Evolutionary conservation across 1,140 invertebrate genomes (phyloP).

Genomic region (Brachionus rotundiformis): DNA sequence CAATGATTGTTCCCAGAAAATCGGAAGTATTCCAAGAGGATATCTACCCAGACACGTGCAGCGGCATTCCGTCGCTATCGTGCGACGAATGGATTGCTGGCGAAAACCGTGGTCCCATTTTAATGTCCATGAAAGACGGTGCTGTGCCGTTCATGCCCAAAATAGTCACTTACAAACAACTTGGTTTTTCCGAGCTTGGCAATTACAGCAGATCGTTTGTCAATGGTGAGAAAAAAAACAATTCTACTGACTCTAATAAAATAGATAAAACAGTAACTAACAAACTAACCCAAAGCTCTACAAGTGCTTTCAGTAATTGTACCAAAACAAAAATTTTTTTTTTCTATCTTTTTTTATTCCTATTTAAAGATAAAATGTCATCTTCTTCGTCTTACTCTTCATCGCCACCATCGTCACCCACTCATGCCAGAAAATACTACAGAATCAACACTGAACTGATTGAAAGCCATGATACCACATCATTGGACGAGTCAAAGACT

Average conservation of each 20-base stretch:
- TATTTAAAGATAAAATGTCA: conserved; percentile 47
- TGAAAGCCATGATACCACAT: neutral
- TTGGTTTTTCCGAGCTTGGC: conserved; percentile 16
- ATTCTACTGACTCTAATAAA: conserved; percentile 13
- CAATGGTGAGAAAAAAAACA: conserved; percentile 26
- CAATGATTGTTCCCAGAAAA: conserved; percentile 77
- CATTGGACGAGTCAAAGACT: conserved; percentile 8
- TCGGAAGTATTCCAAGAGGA: conserved; percentile 81
- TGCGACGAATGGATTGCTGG: conserved; percentile 52
- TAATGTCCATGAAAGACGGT: conserved; percentile 50
- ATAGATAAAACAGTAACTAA: neutral
- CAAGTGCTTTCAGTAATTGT: conserved; percentile 48
- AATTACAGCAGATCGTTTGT: conserved; percentile 22
- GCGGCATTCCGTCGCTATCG: conserved; percentile 74
- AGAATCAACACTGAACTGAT: neutral
- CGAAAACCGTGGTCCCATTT: conserved; percentile 35
- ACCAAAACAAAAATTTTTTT: neutral
- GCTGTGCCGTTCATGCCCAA: conserved; percentile 51
- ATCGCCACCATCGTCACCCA: conserved; percentile 36
- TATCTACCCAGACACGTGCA: conserved; percentile 85
- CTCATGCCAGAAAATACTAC: neutral
- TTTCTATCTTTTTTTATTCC: conserved; percentile 1
- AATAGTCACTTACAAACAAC: conserved; percentile 51
- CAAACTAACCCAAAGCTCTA: conserved; percentile 43
- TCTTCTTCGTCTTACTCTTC: conserved; percentile 45